Evolutionary conservation across 2,888 invertebrate species (phyloP).

Genomic region (Eulithis testata): DNA sequence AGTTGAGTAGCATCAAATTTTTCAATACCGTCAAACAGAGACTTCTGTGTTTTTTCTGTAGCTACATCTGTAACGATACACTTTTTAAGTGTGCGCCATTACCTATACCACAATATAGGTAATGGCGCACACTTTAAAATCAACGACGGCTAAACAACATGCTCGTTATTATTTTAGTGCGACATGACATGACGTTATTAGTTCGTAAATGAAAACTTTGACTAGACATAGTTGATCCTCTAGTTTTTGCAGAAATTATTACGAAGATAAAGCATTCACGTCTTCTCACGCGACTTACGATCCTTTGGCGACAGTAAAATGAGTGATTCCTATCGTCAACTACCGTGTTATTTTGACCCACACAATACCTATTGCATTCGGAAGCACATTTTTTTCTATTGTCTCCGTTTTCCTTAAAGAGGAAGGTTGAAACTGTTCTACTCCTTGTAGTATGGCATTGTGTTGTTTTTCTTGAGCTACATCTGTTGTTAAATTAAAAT

Average conservation of each 20-base stretch:
- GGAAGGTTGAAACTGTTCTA: constrained; percentile 90
- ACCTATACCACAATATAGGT: neutral
- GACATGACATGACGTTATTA: constrained; percentile 29
- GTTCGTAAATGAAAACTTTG: constrained; percentile 8
- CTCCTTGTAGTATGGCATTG: constrained; percentile 89
- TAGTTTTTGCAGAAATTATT: constrained; percentile 35
- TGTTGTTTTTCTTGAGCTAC: constrained; percentile 90
- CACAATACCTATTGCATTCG: constrained; percentile 90
- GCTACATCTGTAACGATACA: constrained; percentile 92
- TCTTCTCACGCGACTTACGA: constrained; percentile 33
- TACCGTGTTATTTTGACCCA: constrained; percentile 49
- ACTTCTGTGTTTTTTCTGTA: constrained; percentile 93
- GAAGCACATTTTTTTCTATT: constrained; percentile 92
- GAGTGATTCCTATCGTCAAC: constrained; percentile 34
- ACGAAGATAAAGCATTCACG: constrained; percentile 48
- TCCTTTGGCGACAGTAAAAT: constrained; percentile 23
- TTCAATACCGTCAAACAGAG: constrained; percentile 93
- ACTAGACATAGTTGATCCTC: constrained; percentile 5
- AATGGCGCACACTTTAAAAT: constrained; percentile 43
- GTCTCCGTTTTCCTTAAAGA: constrained; percentile 91
- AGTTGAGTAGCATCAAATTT: constrained; percentile 92
- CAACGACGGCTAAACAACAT: constrained; percentile 48
- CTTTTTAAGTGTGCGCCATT: too few relatives aligned
- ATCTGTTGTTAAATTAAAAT: constrained; percentile 77
- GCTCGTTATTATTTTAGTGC: constrained; percentile 57